Evolutionary conservation across 1,140 invertebrate species (phyloP), one percentile per base, ranked within the genome.

Genomic region (Linepithema humile): DNA sequence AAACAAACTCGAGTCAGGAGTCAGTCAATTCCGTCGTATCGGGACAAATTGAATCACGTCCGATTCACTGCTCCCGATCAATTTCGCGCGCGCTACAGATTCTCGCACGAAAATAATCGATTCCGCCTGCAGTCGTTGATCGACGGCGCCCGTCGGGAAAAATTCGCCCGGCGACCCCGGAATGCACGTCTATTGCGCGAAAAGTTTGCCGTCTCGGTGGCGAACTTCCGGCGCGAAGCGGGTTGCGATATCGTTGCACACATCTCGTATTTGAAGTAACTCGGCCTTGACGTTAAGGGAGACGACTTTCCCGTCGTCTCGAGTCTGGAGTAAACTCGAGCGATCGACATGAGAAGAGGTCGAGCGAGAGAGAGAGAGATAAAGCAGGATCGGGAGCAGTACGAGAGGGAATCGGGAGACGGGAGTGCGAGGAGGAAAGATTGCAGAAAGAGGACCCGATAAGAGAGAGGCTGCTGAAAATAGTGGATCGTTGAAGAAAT

Each of bases 241-340:
- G 4, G n/a, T 20, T 7, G n/a, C 20, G 12, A 65, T 65, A 59
- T 78, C 82, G 29, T 50, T 32, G 23, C 29, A 35, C 32, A 15
- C 32, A 60, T 69, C 62, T 55, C 29, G 38, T 55, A 48, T 65
- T 57, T 26, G 17, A 65, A 48, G 40, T 72, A 64, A 72, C 17
- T 55, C 45, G 65, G 53, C 50, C 53, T 64, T 77, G 60, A 83
- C 45, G 72, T 48, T 53, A 60, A 15, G 20, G 20, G 45, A 55
- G 64, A 43, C 62, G 23, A 40, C 78, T 82, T 82, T 74, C 38
- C 55, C 78, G 12, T 43, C 64, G 40, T n/a, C n/a, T n/a, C 35
- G 26, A 9, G 38, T 38, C n/a, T n/a, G n/a, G n/a, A 62, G 45
- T 15, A 64, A 26, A n/a, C 23, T 65, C 26, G 23, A 45, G 20